phyloP scores from a whole-genome alignment of 2,797 vertebrate genomes.

The Pseudopleuronectes americanus region DNA sequence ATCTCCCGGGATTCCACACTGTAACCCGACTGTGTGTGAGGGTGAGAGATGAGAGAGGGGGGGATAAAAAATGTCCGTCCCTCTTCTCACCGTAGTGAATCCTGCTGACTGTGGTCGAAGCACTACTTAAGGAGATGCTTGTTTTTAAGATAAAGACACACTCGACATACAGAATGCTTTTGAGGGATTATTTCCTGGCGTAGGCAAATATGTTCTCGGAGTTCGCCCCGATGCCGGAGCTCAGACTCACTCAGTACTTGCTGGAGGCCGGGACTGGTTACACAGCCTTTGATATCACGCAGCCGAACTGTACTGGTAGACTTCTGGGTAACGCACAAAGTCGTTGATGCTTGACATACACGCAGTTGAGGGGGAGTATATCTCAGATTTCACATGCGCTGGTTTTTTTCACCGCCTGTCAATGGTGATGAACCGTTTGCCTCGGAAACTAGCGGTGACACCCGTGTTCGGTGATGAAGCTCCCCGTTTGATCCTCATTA shows the following conservation, averaged over 20 bases:
- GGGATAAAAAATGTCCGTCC: slow-evolving; percentile 21
- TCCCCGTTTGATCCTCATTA: slow-evolving; percentile 39
- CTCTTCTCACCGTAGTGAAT: slow-evolving; percentile 34
- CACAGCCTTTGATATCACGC: slow-evolving; percentile 32
- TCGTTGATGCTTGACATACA: not conserved
- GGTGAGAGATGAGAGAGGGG: too few species aligned
- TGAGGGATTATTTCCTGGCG: slow-evolving; percentile 31
- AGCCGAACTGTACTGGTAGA: slow-evolving; percentile 3
- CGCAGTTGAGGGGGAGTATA: slow-evolving; percentile 5
- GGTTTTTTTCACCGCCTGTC: slow-evolving; percentile 17
- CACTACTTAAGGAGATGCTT: slow-evolving; percentile 59
- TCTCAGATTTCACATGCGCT: slow-evolving; percentile 12
- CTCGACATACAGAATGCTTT: slow-evolving; percentile 31
- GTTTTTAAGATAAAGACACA: slow-evolving; percentile 7
- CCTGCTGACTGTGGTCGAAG: slow-evolving; percentile 66
- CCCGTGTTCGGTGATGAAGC: slow-evolving; percentile 10
- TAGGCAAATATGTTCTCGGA: slow-evolving; percentile 61
- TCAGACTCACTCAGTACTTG: slow-evolving; percentile 34
- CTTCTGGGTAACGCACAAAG: slow-evolving; percentile 3
- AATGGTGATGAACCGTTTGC: slow-evolving; percentile 14
- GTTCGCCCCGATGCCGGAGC: slow-evolving; percentile 19
- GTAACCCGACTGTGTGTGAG: slow-evolving; percentile 29
- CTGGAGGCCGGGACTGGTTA: slow-evolving; percentile 12
- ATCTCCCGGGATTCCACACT: slow-evolving; percentile 46
- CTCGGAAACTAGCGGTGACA: slow-evolving; percentile 10